Conservation (phyloP, 2,797 vertebrate genomes). For the Danio choprae region DNA sequence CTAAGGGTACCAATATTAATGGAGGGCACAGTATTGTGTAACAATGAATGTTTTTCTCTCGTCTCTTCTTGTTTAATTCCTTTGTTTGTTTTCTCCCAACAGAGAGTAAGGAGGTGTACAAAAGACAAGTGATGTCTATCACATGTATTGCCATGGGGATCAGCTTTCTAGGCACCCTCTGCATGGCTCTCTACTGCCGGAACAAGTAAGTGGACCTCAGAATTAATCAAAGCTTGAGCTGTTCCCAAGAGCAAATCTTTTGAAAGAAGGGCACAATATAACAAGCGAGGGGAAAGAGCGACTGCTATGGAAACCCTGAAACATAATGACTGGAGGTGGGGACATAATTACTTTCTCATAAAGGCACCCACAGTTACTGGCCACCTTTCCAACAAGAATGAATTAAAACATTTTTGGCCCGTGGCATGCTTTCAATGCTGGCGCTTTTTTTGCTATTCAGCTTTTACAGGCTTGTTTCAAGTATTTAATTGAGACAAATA, state of each 20-base stretch:
- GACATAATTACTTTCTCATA: constrained; percentile 26
- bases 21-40: constrained; percentile 2
- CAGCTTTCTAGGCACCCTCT: constrained; percentile 91
- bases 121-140: constrained; percentile 88
- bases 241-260: constrained; percentile 11
- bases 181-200: constrained; percentile 95
- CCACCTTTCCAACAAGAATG: constrained; percentile 5
- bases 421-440: constrained; percentile 6
- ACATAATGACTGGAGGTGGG: constrained; percentile 26
- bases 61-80: background rate
- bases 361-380: constrained; percentile 19
- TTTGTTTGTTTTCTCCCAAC: constrained; percentile 48
- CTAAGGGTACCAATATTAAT: too few relatives aligned
- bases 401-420: constrained; percentile 10
- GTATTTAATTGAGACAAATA: constrained; percentile 15
- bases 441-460: background rate
- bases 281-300: constrained; percentile 20
- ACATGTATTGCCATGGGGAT: constrained; percentile 94
- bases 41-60: constrained; percentile 15
- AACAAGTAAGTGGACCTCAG: constrained; percentile 84
- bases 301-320: constrained; percentile 32
- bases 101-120: constrained; percentile 84
- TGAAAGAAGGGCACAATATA: constrained; percentile 17
- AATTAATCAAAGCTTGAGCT: constrained; percentile 27
- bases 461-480: background rate